Evolutionary conservation across 2,113 vertebrate species (phyloP).

Genomic region (Sphaerodactylus townsendi): DNA sequence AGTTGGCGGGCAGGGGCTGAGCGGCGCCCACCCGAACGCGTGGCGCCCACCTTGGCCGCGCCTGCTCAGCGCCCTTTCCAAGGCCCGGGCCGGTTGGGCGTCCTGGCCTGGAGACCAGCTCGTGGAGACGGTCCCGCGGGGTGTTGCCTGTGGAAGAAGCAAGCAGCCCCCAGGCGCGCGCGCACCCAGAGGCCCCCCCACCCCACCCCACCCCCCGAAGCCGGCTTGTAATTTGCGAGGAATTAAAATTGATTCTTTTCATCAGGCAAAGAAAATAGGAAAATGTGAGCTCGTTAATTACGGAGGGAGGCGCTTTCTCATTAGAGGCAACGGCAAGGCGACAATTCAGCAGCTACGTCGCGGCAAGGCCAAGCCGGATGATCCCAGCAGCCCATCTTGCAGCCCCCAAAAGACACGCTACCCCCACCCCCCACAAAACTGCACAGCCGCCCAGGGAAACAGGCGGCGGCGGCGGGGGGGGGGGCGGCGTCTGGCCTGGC

Average conservation of each 20-base stretch:
- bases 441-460: constrained; percentile 19
- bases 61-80: constrained; percentile 50
- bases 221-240: constrained; percentile 80
- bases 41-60: constrained; percentile 18
- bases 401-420: constrained; percentile 29
- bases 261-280: constrained; percentile 85
- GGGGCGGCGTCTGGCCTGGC: too few relatives aligned
- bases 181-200: too few relatives aligned
- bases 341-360: constrained; percentile 74
- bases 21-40: too few relatives aligned
- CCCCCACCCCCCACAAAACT: neutral
- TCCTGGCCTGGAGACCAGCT: too few relatives aligned
- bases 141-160: constrained; percentile 76
- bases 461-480: too few relatives aligned
- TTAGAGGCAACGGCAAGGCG: constrained; percentile 79
- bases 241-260: constrained; percentile 89
- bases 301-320: constrained; percentile 79
- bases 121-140: too few relatives aligned
- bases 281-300: constrained; percentile 84
- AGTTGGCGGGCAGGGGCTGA: too few relatives aligned
- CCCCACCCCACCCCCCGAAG: constrained; percentile 62
- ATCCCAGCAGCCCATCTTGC: constrained; percentile 55
- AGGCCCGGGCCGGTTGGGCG: constrained; percentile 59
- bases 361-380: constrained; percentile 71
- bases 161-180: constrained; percentile 68